Evolutionary conservation across 2,113 vertebrate genomes (phyloP), one percentile per base, ranked within the genome.

Genomic region (Oreochromis aureus): DNA sequence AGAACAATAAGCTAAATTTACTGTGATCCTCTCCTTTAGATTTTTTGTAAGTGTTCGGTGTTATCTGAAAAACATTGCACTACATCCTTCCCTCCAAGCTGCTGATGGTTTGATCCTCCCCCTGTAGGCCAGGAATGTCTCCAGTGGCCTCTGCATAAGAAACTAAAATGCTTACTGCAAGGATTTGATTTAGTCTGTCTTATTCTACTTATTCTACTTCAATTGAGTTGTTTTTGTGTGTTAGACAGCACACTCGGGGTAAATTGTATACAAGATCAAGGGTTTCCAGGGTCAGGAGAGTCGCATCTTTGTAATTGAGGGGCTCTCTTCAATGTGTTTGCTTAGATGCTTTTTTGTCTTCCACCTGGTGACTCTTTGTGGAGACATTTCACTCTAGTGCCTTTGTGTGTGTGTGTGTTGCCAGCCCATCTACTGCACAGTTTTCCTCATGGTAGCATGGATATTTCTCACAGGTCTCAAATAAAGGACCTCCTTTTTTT

Each of bases 1-100:
- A 91, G 80, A 69, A 86, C 79, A 91, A 90, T 88, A 86, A 88
- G 59, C 32, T 66, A 69, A 80, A 91, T 92, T 71, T 81, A 82
- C 83, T 84, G 80, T 27, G 27, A 86, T 93, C 87, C 71, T 91
- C 22, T 89, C 22, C 53, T 63, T 82, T 61, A 16, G 10, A 12
- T 18, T 36, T 44, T 55, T 41, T 10, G 10, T 82, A 81, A 66
- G 73, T 82, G 53, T 66, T 89, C 2, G n/a, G 9, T 55, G 61
- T 81, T 89, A 51, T 71, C 16, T 63, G 34, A 22, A 85, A 90
- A 91, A 76, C 11, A 41, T 44, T 34, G 86, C 16, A 30, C 41
- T 84, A 81, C 83, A 80, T 90, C 83, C 78, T 83, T 82, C 53
- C 82, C 80, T 66, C 34, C 36, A 24, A 86, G 66, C 83, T 48